phyloP scores from a whole-genome alignment of 2,113 vertebrate species.

The Ailuropoda melanoleuca region DNA sequence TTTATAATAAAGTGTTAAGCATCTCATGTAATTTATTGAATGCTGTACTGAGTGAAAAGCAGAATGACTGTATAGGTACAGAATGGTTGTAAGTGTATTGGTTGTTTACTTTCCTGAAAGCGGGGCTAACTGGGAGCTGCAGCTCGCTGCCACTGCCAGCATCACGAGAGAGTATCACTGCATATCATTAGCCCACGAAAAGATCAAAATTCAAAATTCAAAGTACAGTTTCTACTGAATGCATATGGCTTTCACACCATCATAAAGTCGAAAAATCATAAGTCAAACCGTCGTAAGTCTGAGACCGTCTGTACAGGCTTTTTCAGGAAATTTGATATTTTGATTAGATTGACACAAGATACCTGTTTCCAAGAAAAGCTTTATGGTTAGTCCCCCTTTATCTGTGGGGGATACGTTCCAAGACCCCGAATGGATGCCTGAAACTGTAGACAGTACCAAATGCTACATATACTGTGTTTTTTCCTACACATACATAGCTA shows the following conservation, averaged over 20 bases:
- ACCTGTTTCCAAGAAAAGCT: neutral
- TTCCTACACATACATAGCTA: neutral
- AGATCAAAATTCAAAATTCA: neutral
- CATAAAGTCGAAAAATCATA: neutral
- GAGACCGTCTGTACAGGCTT: neutral
- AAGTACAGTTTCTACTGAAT: neutral
- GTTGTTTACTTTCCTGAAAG: neutral
- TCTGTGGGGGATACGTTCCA: neutral
- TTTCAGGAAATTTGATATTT: neutral
- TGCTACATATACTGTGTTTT: neutral
- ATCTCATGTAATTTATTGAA: neutral
- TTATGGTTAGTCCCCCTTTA: neutral
- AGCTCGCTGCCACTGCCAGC: neutral
- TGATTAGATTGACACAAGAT: neutral
- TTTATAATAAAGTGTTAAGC: neutral
- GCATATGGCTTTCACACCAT: neutral
- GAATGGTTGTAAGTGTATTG: neutral
- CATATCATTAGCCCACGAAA: neutral
- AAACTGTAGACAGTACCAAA: neutral
- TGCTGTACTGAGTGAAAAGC: neutral
- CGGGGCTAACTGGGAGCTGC: neutral
- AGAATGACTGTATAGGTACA: neutral
- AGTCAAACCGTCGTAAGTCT: neutral
- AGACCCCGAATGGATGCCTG: neutral
- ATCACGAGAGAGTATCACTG: neutral